Percentiles rank a stretch among this genome's conserved stretches.
phyloP scores from a whole-genome alignment of 2,113 vertebrate species.

The Cebidichthys violaceus region DNA sequence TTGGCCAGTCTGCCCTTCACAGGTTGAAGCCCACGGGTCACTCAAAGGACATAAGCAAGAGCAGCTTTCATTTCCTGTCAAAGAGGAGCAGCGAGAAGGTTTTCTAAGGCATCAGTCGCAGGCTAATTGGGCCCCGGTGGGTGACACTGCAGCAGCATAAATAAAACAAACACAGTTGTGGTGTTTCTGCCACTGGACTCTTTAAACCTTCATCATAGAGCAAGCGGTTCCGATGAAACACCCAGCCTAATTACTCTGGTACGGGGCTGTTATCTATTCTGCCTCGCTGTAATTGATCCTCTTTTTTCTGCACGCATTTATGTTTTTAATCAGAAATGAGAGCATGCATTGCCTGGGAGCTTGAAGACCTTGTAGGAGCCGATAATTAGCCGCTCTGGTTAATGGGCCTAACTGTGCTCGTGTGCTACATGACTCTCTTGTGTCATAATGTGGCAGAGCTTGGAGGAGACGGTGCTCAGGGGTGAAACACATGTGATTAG shows the following conservation, averaged over 20 bases:
- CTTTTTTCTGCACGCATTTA: slow-evolving; percentile 73
- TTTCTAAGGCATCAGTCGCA: slow-evolving; percentile 79
- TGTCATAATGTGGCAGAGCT: slow-evolving; percentile 67
- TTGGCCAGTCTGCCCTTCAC: slow-evolving; percentile 41
- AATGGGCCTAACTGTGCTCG: slow-evolving; percentile 77
- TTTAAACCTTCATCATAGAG: slow-evolving; percentile 86
- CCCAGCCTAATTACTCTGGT: slow-evolving; percentile 82
- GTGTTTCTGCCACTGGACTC: slow-evolving; percentile 81
- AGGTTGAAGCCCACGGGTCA: slow-evolving; percentile 73
- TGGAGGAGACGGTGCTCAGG: slow-evolving; percentile 61
- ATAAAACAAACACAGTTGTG: slow-evolving; percentile 86
- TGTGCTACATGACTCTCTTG: slow-evolving; percentile 62
- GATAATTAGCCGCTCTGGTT: slow-evolving; percentile 84
- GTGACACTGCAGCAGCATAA: slow-evolving; percentile 80
- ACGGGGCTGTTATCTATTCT: slow-evolving; percentile 73
- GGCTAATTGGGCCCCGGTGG: slow-evolving; percentile 85
- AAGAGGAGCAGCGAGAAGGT: slow-evolving; percentile 71
- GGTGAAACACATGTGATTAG: slow-evolving; percentile 68
- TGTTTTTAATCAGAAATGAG: slow-evolving; percentile 84
- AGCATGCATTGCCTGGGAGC: slow-evolving; percentile 75
- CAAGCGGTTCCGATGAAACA: slow-evolving; percentile 80
- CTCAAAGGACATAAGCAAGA: slow-evolving; percentile 59
- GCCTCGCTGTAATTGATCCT: slow-evolving; percentile 78
- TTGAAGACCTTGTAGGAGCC: slow-evolving; percentile 78
- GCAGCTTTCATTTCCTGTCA: slow-evolving; percentile 79